Evolutionary conservation across 2,888 invertebrate genomes (phyloP), one percentile per base, ranked within the genome.

Genomic region (Vannuccia rotundouncinata): DNA sequence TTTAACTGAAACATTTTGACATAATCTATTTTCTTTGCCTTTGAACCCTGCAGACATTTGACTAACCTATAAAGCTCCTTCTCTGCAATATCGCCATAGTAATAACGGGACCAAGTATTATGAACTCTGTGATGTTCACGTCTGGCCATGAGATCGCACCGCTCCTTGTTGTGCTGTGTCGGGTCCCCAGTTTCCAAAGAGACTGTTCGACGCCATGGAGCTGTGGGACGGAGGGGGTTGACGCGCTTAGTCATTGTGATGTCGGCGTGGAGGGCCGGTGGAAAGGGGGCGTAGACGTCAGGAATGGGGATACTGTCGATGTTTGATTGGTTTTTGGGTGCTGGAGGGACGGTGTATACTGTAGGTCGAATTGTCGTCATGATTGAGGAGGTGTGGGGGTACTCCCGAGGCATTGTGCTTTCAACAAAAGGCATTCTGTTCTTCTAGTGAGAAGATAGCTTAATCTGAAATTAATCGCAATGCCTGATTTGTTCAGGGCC

Each of bases 21-120:
- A n/a, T n/a, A n/a, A n/a, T n/a, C n/a, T n/a, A n/a, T n/a, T n/a
- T n/a, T n/a, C n/a, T n/a, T n/a, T n/a, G n/a, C n/a, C n/a, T n/a
- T n/a, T n/a, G n/a, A n/a, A n/a, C n/a, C n/a, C n/a, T n/a, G n/a
- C n/a, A n/a, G n/a, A n/a, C n/a, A n/a, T n/a, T n/a, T n/a, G n/a
- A n/a, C n/a, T 45, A 45, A 80, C 80, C 77, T 80, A 29, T 80
- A 78, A 59, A 80, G 29, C 29, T 80, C 80, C 75, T 80, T 80
- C 29, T 80, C 75, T 30, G 75, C 59, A 17, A 59, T 28, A 25
- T 75, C 25, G 74, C 80, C 80, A 78, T 80, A 80, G 31, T 80
- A 80, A 75, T 80, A 79, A 27, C 80, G 30, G 1, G 76, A 78
- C 74, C 75, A 80, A 10, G 79, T 74, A 45, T 80, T 76, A 28